Base-by-base conservation (phyloP, 2,113 vertebrate genomes). In the Willisornis vidua region DNA sequence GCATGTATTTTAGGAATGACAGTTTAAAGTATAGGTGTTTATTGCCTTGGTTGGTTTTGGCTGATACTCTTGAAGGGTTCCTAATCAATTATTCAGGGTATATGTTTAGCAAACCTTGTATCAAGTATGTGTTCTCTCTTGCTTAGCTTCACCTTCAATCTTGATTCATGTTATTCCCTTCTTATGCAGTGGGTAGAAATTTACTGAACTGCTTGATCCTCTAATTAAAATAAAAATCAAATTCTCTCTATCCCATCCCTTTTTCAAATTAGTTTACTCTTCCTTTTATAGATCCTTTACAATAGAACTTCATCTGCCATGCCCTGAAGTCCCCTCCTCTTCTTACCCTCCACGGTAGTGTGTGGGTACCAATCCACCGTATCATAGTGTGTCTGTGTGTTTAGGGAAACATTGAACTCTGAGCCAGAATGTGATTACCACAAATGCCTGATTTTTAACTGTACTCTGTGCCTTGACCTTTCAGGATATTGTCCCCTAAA, bases 241-340 rank as follows among this genome's bases (percentile, higher is more conserved):
- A 31, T 37, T 63, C 8, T 31, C 3, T 35, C 5, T n/a, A 19
- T 2, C 1, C 2, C 0, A 0, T 19, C 39, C 9, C 12, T 59
- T 82, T 91, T 86, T 15, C 31, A 10, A 70, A 52, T 77, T 81
- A 35, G 10, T 28, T 95, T 71, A 16, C 52, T 89, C 41, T 91
- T 94, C 22, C 18, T 81, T 89, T 54, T 66, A 8, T 35, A 35
- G 19, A 14, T 86, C 2, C 39, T 39, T 84, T 67, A 55, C 35
- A 58, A 16, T 37, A 65, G 58, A 31, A 77, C 10, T n/a, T 49
- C 19, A n/a, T 52, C 67, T 89, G 19, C 29, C 23, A 35, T 55
- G 35, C 16, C 25, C 35, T 83, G 16, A 73, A 79, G 35, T 63
- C 46, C 19, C 16, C 7, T 87, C 10, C 35, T 31, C 9, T 39